Conservation (phyloP, 2,888 invertebrate species). For the Chrysolina americana region DNA sequence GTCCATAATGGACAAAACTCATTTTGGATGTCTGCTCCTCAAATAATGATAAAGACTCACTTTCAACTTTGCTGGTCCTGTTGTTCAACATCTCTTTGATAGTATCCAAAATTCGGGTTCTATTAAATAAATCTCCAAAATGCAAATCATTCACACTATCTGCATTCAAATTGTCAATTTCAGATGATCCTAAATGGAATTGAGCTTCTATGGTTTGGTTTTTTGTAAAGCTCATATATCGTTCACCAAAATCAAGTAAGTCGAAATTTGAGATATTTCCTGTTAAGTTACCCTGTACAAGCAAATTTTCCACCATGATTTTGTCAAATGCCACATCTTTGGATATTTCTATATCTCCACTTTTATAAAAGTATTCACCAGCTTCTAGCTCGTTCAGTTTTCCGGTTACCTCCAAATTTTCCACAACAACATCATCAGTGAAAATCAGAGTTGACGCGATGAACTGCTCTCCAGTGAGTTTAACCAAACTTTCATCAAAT, state of each 20-base stretch:
- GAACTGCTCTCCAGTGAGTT: constrained; percentile 66
- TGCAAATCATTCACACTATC: constrained; percentile 65
- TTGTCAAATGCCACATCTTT: constrained; percentile 36
- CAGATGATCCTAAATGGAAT: constrained; percentile 63
- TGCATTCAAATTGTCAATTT: constrained; percentile 56
- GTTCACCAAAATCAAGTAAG: constrained; percentile 61
- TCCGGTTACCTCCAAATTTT: constrained; percentile 64
- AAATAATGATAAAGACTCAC: constrained; percentile 52
- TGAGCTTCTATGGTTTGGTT: constrained; percentile 63
- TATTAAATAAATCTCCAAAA: constrained; percentile 58
- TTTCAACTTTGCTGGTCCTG: constrained; percentile 67
- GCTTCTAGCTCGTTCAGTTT: constrained; percentile 66
- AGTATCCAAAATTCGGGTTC: constrained; percentile 55
- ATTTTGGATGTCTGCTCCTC: no score
- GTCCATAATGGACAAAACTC: no score
- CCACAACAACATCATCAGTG: constrained; percentile 57
- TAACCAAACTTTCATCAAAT: constrained; percentile 67
- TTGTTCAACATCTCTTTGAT: constrained; percentile 64
- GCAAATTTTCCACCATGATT: constrained; percentile 42
- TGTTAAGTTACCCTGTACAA: constrained; percentile 55
- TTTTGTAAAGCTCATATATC: constrained; percentile 63
- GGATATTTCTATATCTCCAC: constrained; percentile 44
- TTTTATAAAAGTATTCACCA: constrained; percentile 57
- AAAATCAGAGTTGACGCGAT: constrained; percentile 67
- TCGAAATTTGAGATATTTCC: constrained; percentile 64